A percentile compares a stretch with the other conserved stretches of the same genome.
These are phyloP conservation scores for Tortrix viridana DNA, from an alignment of 2,888 invertebrate genomes.

Conservation along the genomic window DNA sequence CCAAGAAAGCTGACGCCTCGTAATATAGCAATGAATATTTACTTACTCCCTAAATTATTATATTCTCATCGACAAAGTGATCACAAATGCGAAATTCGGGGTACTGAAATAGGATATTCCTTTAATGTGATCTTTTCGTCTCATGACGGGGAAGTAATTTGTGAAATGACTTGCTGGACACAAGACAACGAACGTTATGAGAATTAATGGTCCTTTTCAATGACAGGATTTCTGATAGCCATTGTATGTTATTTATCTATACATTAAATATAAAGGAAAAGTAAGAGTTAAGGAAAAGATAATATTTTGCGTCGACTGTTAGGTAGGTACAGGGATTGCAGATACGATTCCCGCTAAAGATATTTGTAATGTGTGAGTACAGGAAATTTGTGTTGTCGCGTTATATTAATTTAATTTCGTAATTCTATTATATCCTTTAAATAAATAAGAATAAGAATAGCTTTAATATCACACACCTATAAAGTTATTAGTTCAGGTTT, in stretches of 20 bases:
- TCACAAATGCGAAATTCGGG: slow-evolving; percentile 12
- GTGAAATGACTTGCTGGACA: slow-evolving; percentile 34
- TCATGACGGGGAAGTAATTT: slow-evolving; percentile 18
- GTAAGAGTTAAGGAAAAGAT: no score
- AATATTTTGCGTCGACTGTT: no score
- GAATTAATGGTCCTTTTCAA: slow-evolving; percentile 21
- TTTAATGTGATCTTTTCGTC: slow-evolving; percentile 28
- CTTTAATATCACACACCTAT: no score
- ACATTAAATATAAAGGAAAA: no score
- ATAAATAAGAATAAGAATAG: no score
- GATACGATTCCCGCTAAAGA: no score
- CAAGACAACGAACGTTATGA: slow-evolving; percentile 28
- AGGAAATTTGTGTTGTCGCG: no score
- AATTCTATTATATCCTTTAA: no score
- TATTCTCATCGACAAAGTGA: slow-evolving; percentile 22
- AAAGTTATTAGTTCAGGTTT: no score
- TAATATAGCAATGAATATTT: slow-evolving; percentile 33
- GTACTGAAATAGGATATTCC: slow-evolving; percentile 6
- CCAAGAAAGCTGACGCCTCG: slow-evolving; percentile 18
- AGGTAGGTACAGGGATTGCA: no score
- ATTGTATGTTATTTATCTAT: slow-evolving; percentile 14
- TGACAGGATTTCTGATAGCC: slow-evolving; percentile 1
- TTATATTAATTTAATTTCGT: no score
- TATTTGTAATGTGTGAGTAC: no score
- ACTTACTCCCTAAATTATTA: slow-evolving; percentile 3